These are phyloP conservation scores for Mus musculus DNA, from an alignment of 2,113 vertebrate species.

Conservation along the genomic window DNA sequence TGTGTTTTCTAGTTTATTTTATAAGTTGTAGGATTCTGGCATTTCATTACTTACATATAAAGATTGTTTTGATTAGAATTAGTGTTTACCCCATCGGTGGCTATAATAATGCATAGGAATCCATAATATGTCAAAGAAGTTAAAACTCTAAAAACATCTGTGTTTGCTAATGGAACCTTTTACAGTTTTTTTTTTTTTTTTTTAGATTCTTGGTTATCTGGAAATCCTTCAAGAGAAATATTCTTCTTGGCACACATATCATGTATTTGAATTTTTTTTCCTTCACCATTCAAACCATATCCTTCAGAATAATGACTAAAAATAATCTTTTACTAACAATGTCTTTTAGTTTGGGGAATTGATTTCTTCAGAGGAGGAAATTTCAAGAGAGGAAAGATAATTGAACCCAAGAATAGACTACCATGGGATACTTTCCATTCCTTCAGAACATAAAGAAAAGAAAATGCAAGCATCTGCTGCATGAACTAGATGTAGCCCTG, in stretches of 20 bases:
- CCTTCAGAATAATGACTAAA: constrained; percentile 76
- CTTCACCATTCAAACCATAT: constrained; percentile 65
- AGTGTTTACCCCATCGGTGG: background rate
- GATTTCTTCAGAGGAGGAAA: constrained; percentile 65
- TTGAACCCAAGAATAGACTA: constrained; percentile 78
- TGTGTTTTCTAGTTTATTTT: background rate
- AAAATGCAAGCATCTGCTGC: constrained; percentile 61
- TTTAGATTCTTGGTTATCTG: constrained; percentile 16
- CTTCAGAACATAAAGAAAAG: constrained; percentile 49
- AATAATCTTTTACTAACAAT: constrained; percentile 75
- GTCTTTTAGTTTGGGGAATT: constrained; percentile 71
- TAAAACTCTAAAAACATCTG: constrained; percentile 6
- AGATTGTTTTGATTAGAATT: constrained; percentile 38
- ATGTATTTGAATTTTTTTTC: constrained; percentile 63
- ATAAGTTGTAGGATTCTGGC: background rate
- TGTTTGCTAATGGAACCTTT: constrained; percentile 1
- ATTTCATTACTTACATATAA: background rate
- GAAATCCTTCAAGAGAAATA: constrained; percentile 69
- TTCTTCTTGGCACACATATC: constrained; percentile 37
- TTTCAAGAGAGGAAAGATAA: constrained; percentile 75
- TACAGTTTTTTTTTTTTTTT: background rate
- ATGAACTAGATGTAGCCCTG: constrained; percentile 33
- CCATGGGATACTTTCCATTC: constrained; percentile 68
- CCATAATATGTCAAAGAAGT: background rate
- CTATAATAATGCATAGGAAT: background rate